Evolutionary conservation across 2,888 invertebrate species (phyloP).

Genomic region (Rhorus exstirpatorius): DNA sequence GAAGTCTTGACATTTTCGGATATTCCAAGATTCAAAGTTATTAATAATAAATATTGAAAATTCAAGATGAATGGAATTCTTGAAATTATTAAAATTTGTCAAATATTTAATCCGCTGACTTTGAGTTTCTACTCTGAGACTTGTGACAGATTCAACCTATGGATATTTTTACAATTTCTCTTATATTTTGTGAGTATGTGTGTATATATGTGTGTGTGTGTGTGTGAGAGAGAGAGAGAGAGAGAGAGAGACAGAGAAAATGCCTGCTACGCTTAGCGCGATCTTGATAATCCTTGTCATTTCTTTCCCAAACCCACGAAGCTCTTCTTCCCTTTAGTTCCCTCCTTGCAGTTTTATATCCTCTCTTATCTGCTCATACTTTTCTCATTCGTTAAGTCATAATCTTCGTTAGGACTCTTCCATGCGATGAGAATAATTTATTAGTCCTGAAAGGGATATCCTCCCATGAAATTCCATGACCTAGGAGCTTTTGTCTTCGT

Average conservation of each 20-base stretch:
- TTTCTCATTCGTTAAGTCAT: conserved; percentile 56
- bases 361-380: conserved; percentile 51
- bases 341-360: conserved; percentile 4
- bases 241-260: too few relatives aligned
- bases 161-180: not conserved
- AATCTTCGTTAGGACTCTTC: conserved; percentile 46
- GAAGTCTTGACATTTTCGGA: too few relatives aligned
- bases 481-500: conserved; percentile 1
- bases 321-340: conserved; percentile 8
- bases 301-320: conserved; percentile 26
- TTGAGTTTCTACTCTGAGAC: not conserved
- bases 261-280: conserved; percentile 31
- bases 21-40: too few relatives aligned
- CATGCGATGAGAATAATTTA: conserved; percentile 59
- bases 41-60: too few relatives aligned
- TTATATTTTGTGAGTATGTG: not conserved
- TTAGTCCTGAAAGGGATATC: conserved; percentile 26
- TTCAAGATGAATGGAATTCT: too few relatives aligned
- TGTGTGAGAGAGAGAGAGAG: too few relatives aligned
- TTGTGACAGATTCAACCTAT: not conserved
- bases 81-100: not conserved
- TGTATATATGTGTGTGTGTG: too few relatives aligned
- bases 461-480: conserved; percentile 15
- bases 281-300: conserved; percentile 28
- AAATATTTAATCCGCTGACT: not conserved